These are phyloP conservation scores for Solenodon paradoxus DNA, from an alignment of 2,113 vertebrate species.

Conservation along the genomic window DNA sequence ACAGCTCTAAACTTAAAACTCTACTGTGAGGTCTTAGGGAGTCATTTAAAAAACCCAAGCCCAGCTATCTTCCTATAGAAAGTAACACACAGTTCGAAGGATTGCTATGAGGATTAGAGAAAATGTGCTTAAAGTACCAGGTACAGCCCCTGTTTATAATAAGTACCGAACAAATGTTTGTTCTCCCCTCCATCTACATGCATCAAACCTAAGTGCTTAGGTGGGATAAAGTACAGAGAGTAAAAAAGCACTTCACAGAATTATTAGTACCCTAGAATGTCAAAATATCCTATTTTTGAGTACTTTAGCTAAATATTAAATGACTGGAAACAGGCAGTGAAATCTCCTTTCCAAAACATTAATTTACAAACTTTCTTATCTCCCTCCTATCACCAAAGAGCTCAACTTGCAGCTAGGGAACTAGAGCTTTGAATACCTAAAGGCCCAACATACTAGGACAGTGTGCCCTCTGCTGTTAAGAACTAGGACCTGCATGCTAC, in stretches of 20 bases:
- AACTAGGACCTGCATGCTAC: neutral
- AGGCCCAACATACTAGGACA: neutral
- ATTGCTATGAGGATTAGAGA: neutral
- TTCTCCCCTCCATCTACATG: neutral
- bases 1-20: neutral
- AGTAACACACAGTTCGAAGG: neutral
- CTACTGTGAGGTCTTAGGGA: neutral
- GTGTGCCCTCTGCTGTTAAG: conserved; percentile 61
- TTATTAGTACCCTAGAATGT: neutral
- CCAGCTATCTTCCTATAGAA: neutral
- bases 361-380: neutral
- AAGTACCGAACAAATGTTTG: neutral
- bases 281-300: neutral
- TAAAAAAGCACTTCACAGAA: neutral
- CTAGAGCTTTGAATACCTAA: neutral
- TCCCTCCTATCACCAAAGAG: neutral
- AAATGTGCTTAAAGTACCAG: neutral
- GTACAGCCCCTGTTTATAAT: neutral
- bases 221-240: neutral
- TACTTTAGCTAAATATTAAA: neutral
- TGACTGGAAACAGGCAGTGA: neutral
- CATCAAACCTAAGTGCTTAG: neutral
- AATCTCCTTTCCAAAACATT: neutral
- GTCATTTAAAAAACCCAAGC: neutral
- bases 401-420: neutral